Conservation (phyloP, 2,113 vertebrate genomes). For the Cavia aperea region DNA sequence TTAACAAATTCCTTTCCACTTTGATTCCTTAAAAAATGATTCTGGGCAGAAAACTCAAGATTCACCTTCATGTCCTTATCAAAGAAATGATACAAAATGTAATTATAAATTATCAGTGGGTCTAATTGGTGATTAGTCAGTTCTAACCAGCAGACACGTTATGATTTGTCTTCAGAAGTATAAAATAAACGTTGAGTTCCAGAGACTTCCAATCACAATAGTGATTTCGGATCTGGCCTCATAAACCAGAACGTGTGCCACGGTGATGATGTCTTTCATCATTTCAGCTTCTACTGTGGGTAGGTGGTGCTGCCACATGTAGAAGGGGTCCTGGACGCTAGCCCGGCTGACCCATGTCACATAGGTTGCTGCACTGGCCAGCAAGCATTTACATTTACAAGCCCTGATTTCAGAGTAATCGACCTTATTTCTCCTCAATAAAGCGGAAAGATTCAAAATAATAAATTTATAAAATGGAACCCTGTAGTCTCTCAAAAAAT, state of each 20-base stretch:
- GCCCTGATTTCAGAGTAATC: not conserved
- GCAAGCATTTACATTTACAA: not conserved
- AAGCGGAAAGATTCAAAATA: not conserved
- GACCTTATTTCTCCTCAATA: not conserved
- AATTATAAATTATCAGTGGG: not conserved
- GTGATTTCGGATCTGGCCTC: not conserved
- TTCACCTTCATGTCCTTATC: not conserved
- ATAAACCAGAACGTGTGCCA: not conserved
- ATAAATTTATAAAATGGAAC: not conserved
- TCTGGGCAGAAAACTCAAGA: not conserved
- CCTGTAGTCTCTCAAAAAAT: not conserved
- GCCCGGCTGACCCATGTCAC: too few species aligned
- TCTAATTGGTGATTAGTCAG: not conserved
- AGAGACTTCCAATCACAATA: not conserved
- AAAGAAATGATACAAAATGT: not conserved
- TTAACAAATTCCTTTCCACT: not conserved
- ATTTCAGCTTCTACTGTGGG: too few species aligned
- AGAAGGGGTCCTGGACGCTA: too few species aligned
- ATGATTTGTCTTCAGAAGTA: not conserved
- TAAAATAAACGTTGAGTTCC: not conserved
- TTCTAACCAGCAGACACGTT: not conserved
- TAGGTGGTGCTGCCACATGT: accelerated
- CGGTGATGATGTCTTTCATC: not conserved
- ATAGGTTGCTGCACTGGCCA: not conserved
- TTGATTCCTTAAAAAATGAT: not conserved